phyloP scores from a whole-genome alignment of 2,888 invertebrate species.

The Oegoconia quadripuncta region DNA sequence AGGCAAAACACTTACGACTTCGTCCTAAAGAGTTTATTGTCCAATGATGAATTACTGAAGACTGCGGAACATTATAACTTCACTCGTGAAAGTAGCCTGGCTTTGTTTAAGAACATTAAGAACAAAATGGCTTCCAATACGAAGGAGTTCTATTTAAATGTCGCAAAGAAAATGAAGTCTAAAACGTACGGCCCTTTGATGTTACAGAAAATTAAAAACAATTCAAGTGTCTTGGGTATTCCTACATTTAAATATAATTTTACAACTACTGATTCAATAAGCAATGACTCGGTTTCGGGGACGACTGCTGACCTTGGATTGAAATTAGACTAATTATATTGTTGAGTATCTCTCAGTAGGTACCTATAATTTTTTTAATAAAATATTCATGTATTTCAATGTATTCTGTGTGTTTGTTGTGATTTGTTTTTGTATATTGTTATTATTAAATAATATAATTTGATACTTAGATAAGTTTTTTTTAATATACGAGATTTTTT shows the following conservation, averaged over 20 bases:
- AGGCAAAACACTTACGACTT: neutral
- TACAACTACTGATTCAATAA: slow-evolving; percentile 1
- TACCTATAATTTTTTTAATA: too few species aligned
- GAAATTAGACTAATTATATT: too few species aligned
- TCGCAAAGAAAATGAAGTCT: neutral
- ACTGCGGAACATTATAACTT: neutral
- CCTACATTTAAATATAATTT: neutral
- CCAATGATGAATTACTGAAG: neutral
- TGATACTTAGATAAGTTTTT: too few species aligned
- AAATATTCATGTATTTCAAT: too few species aligned
- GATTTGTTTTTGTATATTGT: too few species aligned
- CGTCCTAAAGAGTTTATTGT: neutral
- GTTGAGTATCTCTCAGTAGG: too few species aligned
- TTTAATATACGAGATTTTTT: too few species aligned
- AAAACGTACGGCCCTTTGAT: neutral
- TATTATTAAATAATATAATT: too few species aligned
- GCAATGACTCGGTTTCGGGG: too few species aligned
- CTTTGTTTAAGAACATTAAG: neutral
- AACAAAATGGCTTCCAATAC: neutral
- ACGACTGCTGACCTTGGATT: too few species aligned
- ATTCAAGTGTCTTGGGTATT: neutral
- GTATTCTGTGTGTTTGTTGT: too few species aligned
- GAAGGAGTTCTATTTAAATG: neutral
- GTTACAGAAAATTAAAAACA: neutral
- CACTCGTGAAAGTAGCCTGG: neutral